Percentiles rank a stretch among this genome's conserved stretches.
These are phyloP conservation scores for Hoplodrina ambigua DNA, from an alignment of 2,888 invertebrate species.

Conservation along the genomic window DNA sequence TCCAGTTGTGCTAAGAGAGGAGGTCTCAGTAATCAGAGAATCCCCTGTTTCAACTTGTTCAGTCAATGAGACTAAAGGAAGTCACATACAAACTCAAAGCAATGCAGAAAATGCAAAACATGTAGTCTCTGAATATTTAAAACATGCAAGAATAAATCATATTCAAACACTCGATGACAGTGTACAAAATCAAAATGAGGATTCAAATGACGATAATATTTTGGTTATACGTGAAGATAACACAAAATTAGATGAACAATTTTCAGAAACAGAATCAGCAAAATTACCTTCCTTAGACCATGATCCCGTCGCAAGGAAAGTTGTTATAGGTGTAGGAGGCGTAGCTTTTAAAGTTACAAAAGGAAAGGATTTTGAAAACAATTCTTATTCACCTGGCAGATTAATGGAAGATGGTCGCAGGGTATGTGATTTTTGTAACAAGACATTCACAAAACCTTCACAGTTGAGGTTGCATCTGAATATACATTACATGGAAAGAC, in stretches of 20 bases:
- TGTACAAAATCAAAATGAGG: conserved; percentile 76
- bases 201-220: conserved; percentile 75
- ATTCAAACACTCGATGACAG: conserved; percentile 83
- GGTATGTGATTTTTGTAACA: conserved; percentile 96
- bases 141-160: conserved; percentile 89
- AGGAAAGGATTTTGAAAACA: conserved; percentile 86
- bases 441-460: conserved; percentile 97
- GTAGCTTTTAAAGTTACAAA: conserved; percentile 90
- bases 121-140: conserved; percentile 92
- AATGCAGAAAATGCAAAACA: conserved; percentile 91
- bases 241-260: conserved; percentile 74
- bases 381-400: conserved; percentile 87
- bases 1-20: conserved; percentile 69
- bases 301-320: conserved; percentile 89
- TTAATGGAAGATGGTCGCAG: conserved; percentile 94
- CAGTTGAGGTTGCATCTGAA: conserved; percentile 97
- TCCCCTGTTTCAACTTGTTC: conserved; percentile 56
- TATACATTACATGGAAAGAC: conserved; percentile 98
- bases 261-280: conserved; percentile 77
- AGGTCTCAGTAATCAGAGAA: conserved; percentile 65
- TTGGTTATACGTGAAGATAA: conserved; percentile 78
- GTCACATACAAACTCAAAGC: conserved; percentile 71
- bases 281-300: conserved; percentile 82
- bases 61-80: conserved; percentile 72
- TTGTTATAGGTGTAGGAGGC: conserved; percentile 92